Conservation (phyloP, 2,888 invertebrate species). For the Lottia scabra region DNA sequence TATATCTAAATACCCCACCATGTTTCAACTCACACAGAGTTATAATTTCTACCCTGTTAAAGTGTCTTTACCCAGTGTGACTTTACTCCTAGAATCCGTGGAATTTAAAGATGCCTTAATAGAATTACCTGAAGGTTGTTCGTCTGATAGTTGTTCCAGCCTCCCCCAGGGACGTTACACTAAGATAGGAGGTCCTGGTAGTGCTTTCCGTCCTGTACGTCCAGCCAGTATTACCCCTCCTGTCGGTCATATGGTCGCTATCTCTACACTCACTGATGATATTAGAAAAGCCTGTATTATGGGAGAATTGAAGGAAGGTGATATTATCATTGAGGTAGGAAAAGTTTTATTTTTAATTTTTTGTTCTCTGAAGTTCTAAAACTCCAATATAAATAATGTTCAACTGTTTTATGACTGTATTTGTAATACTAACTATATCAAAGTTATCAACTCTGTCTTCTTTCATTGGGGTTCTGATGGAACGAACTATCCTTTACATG, state of each 20-base stretch:
- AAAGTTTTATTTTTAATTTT: too few species aligned
- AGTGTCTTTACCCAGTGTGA: slow-evolving; percentile 13
- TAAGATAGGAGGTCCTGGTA: slow-evolving; percentile 51
- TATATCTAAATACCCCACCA: slow-evolving; percentile 33
- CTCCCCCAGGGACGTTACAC: slow-evolving; percentile 43
- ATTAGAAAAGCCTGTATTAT: slow-evolving; percentile 28
- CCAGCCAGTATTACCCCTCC: slow-evolving; percentile 24
- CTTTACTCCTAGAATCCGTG: background rate
- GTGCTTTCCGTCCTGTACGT: slow-evolving; percentile 52
- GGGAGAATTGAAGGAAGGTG: slow-evolving; percentile 43
- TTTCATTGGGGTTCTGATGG: too few species aligned
- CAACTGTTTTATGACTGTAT: too few species aligned
- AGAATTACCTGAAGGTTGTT: background rate
- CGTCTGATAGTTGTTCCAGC: background rate
- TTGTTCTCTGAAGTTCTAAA: too few species aligned
- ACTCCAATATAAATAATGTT: too few species aligned
- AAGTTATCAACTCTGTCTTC: too few species aligned
- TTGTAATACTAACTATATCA: too few species aligned
- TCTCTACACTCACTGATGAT: slow-evolving; percentile 34
- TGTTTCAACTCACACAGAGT: slow-evolving; percentile 52
- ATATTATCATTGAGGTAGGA: slow-evolving; percentile 50
- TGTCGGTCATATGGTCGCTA: slow-evolving; percentile 33
- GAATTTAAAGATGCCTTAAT: background rate
- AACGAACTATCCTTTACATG: too few species aligned
- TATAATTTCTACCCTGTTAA: slow-evolving; percentile 45